Conservation (phyloP, 2,888 invertebrate genomes). For the Idaea straminata region DNA sequence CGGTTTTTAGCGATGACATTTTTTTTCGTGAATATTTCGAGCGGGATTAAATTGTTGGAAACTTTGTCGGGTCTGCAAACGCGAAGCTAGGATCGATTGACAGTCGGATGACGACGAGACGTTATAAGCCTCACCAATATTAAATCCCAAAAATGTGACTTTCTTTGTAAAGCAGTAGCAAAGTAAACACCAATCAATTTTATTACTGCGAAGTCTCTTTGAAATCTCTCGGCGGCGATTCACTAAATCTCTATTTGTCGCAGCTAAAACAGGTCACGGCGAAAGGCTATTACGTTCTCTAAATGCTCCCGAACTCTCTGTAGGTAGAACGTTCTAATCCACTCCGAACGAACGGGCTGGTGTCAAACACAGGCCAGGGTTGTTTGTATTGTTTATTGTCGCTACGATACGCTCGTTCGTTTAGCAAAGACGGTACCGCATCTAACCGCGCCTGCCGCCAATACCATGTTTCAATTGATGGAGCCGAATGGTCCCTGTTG, state of each 20-base stretch:
- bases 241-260: slow-evolving; percentile 80
- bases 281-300: slow-evolving; percentile 77
- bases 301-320: slow-evolving; percentile 78
- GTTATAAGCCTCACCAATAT: slow-evolving; percentile 43
- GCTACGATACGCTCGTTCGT: slow-evolving; percentile 68
- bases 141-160: slow-evolving; percentile 38
- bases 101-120: slow-evolving; percentile 42
- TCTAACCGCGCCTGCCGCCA: slow-evolving; percentile 48
- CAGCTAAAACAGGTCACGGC: slow-evolving; percentile 79
- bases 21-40: slow-evolving; percentile 62
- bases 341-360: slow-evolving; percentile 76
- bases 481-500: slow-evolving; percentile 50
- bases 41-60: slow-evolving; percentile 66
- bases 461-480: slow-evolving; percentile 71
- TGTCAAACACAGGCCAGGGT: slow-evolving; percentile 78
- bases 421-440: slow-evolving; percentile 67
- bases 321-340: slow-evolving; percentile 77
- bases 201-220: slow-evolving; percentile 65
- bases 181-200: slow-evolving; percentile 72
- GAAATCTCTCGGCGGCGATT: slow-evolving; percentile 65
- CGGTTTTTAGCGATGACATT: slow-evolving; percentile 41
- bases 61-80: slow-evolving; percentile 60
- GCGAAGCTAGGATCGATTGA: slow-evolving; percentile 52
- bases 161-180: slow-evolving; percentile 55
- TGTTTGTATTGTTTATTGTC: slow-evolving; percentile 81